phyloP scores from a whole-genome alignment of 2,888 invertebrate genomes.

The Campoletis raptor region DNA sequence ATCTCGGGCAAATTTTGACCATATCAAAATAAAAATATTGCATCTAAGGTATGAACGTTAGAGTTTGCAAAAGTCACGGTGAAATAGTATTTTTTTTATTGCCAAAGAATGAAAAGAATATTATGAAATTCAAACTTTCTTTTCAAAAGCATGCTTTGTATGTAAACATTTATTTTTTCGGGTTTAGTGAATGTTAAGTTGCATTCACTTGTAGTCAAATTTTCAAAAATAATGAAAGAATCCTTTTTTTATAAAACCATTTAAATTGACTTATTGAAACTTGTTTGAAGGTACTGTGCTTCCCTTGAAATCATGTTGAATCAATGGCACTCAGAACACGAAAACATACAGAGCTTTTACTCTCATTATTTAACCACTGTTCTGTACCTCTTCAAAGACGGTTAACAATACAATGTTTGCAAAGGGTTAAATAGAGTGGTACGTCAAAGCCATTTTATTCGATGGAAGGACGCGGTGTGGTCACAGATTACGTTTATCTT shows the following conservation, averaged over 20 bases:
- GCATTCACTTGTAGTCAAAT: not conserved
- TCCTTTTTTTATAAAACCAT: not conserved
- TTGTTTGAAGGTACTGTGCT: not conserved
- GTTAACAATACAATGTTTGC: not conserved
- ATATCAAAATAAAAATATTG: not conserved
- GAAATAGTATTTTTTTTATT: not conserved
- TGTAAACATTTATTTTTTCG: not conserved
- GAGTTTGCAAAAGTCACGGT: not conserved
- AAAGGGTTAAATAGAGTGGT: constrained; percentile 14
- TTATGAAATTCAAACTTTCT: not conserved
- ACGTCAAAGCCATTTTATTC: constrained; percentile 46
- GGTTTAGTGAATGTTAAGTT: not conserved
- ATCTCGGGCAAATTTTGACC: not conserved
- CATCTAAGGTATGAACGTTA: not conserved
- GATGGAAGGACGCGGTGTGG: constrained; percentile 32
- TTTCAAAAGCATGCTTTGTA: not conserved
- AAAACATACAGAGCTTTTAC: not conserved
- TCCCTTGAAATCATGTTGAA: not conserved
- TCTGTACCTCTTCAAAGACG: not conserved
- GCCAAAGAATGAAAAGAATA: too few species aligned
- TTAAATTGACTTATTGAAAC: not conserved
- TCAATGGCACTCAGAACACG: not conserved
- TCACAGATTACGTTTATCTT: constrained; percentile 28
- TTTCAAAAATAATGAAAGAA: not conserved
- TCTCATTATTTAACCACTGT: not conserved